A percentile compares a stretch with the other conserved stretches of the same genome.
phyloP scores from a whole-genome alignment of 2,113 vertebrate species.

The Phylloscopus trochilus region DNA sequence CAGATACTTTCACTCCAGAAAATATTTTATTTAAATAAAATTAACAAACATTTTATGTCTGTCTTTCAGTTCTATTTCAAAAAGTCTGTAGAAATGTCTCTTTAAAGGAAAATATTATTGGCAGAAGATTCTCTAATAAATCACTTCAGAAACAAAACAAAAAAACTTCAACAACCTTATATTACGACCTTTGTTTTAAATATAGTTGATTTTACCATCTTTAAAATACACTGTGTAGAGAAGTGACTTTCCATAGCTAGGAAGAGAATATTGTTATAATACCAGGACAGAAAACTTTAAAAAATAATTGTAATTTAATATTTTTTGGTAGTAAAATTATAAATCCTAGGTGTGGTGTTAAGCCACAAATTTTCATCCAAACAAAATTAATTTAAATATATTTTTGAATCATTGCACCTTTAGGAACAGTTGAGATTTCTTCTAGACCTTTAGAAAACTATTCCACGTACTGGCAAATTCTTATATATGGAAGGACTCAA shows the following conservation, averaged over 20 bases:
- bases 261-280: background rate
- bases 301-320: background rate
- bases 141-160: background rate
- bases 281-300: background rate
- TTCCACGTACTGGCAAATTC: background rate
- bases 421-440: background rate
- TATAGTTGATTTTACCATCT: background rate
- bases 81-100: background rate
- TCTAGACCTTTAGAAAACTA: background rate
- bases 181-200: background rate
- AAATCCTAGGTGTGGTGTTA: background rate
- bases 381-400: background rate
- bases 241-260: background rate
- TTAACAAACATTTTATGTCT: background rate
- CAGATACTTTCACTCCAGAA: conserved; percentile 16
- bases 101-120: background rate
- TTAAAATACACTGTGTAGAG: background rate
- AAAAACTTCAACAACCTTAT: background rate
- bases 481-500: background rate
- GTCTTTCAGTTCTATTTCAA: conserved; percentile 11
- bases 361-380: background rate
- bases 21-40: conserved; percentile 34
- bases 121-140: background rate
- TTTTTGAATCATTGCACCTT: background rate
- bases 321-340: background rate